Base-by-base conservation (phyloP, 2,113 vertebrate species). In the Dunckerocampus dactyliophorus region DNA sequence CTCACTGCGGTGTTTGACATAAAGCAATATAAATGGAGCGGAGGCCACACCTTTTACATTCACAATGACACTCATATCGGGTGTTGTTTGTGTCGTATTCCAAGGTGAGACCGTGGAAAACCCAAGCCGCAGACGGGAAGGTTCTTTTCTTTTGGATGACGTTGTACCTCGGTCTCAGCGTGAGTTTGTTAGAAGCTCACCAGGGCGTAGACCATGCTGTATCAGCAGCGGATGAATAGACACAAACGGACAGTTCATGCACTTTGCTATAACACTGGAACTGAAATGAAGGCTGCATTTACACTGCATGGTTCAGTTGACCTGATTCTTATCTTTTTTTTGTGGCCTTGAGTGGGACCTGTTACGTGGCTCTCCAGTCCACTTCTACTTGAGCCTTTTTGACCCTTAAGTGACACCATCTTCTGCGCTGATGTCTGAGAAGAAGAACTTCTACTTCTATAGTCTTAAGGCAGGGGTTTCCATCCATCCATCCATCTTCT, bases 171-270 rank as follows among this genome's bases (percentile, higher is more conserved):
- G 11, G 11, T 37, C 17, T 55, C 31, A 7, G 31, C 52, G 10
- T 15, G 34, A 56, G 61, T 48, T 61, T 65, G 67, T 88, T 90
- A 92, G 87, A 92, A 92, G 81, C 90, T 92, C 79, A 92, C 90
- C 89, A 92, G 74, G 80, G 89, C 87, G 31, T 91, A 90, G 73
- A 92, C 90, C 90, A 91, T 91, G 75, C 90, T 91, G 73, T 59
- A 72, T 37, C 14, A 49, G 63, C 28, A 65, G 74, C 72, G 24
- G 15, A 59, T 28, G 11, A 43, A 24, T 59, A 67, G 61, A 70
- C 10, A 67, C 22, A 50, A 9, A 64, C 1, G 50, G 15, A 58
- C 4, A 50, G 8, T 63, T 24, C 54, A 55, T 49, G 4, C 45
- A 16, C 16, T 71, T 11, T 46, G 4, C 31, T 12, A 49, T 45